Conservation (phyloP, 2,888 invertebrate species). For the Leucozona laternaria region DNA sequence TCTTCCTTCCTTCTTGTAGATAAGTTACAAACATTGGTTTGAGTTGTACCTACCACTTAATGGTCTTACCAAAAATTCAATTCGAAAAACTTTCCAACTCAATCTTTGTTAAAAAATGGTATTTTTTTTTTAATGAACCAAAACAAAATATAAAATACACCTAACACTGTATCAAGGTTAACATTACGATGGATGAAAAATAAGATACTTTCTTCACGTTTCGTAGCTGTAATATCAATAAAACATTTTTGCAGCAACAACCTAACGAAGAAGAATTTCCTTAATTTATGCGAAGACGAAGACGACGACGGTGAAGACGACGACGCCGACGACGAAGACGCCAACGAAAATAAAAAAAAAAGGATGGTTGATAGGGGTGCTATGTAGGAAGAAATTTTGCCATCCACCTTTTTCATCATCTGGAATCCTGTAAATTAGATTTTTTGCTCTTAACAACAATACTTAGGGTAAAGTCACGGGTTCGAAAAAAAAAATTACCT, state of each 20-base stretch:
- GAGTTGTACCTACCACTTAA: conserved; percentile 28
- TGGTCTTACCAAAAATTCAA: conserved; percentile 23
- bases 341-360: neutral
- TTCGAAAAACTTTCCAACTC: conserved; percentile 26
- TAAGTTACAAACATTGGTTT: conserved; percentile 11
- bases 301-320: too few species aligned
- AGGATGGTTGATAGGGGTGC: neutral
- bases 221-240: conserved; percentile 50
- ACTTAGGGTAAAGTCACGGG: neutral
- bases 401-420: neutral
- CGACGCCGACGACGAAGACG: too few species aligned
- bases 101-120: conserved; percentile 26
- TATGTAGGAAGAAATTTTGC: conserved; percentile 11
- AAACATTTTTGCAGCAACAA: conserved; percentile 60
- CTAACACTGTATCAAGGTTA: conserved; percentile 19
- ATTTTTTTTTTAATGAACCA: neutral
- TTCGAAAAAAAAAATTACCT: neutral
- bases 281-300: conserved; percentile 29
- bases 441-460: neutral
- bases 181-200: conserved; percentile 30
- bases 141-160: neutral
- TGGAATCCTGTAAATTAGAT: neutral
- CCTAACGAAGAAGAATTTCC: conserved; percentile 41
- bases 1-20: neutral
- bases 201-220: conserved; percentile 50